Percentiles rank a stretch among this genome's conserved stretches.
Evolutionary conservation across 2,888 invertebrate species (phyloP).

Genomic region (Nycteola revayana): DNA sequence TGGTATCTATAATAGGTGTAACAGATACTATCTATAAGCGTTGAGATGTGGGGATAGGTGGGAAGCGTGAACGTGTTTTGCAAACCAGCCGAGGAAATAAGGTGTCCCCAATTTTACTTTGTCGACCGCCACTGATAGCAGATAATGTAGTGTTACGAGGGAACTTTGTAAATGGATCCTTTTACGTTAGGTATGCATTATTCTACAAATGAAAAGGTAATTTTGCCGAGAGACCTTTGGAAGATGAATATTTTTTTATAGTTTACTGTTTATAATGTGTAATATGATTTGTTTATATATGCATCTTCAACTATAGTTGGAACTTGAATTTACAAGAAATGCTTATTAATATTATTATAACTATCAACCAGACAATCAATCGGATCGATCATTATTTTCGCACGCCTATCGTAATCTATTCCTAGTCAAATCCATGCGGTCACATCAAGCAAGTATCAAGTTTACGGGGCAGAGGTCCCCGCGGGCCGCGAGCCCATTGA

Average conservation of each 20-base stretch:
- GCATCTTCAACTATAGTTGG: too few relatives aligned
- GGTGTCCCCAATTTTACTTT: conserved; percentile 78
- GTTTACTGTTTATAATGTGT: too few relatives aligned
- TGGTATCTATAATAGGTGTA: conserved; percentile 62
- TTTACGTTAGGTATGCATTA: conserved; percentile 52
- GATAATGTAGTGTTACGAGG: conserved; percentile 68
- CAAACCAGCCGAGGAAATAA: conserved; percentile 78
- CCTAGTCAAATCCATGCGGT: conserved; percentile 76
- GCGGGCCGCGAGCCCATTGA: conserved; percentile 76
- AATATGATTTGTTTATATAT: too few relatives aligned
- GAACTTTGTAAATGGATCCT: conserved; percentile 57
- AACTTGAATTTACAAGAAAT: too few relatives aligned
- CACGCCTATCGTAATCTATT: conserved; percentile 61
- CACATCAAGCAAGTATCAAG: conserved; percentile 61
- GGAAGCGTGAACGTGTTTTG: conserved; percentile 80
- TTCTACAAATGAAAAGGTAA: conserved; percentile 37
- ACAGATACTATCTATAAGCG: conserved; percentile 79
- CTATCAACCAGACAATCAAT: too few relatives aligned
- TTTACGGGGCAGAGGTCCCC: conserved; percentile 66
- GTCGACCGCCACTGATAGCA: conserved; percentile 72
- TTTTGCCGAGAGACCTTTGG: conserved; percentile 28
- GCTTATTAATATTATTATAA: too few relatives aligned
- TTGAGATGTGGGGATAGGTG: conserved; percentile 80
- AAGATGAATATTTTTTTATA: too few relatives aligned
- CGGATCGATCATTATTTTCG: conserved; percentile 39